Conservation (phyloP, 37 sponge, comb jelly and placozoan genomes). For the Eunapius fragilis region DNA sequence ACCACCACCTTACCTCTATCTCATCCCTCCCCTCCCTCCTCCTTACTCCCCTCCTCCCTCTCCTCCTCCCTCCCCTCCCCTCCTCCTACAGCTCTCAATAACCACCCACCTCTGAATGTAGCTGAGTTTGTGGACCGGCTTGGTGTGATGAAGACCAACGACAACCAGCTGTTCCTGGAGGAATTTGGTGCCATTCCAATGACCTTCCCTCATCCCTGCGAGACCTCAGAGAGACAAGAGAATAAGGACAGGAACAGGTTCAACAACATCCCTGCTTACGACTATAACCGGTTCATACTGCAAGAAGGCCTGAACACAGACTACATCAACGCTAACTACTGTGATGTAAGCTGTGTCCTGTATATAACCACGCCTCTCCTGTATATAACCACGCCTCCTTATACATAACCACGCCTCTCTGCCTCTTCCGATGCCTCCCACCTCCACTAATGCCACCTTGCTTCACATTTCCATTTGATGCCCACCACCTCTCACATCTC, state of each 20-base stretch:
- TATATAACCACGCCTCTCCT: neutral
- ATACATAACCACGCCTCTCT: too few relatives aligned
- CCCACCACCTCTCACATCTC: too few relatives aligned
- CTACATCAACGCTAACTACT: constrained; percentile 88
- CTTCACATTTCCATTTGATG: too few relatives aligned
- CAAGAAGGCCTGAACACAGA: constrained; percentile 60
- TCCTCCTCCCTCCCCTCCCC: neutral
- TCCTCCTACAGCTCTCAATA: constrained; percentile 45
- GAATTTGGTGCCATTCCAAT: constrained; percentile 78
- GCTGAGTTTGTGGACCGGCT: constrained; percentile 53
- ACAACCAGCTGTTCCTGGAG: constrained; percentile 81
- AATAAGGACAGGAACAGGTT: constrained; percentile 81
- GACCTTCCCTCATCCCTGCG: constrained; percentile 9
- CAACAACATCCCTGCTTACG: constrained; percentile 83
- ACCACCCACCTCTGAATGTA: constrained; percentile 67
- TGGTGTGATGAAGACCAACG: constrained; percentile 62
- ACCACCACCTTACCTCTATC: neutral
- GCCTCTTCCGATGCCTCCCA: too few relatives aligned
- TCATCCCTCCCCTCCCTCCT: neutral
- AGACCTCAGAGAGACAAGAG: neutral
- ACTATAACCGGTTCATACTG: constrained; percentile 76
- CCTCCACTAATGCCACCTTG: too few relatives aligned
- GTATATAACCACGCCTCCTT: too few relatives aligned
- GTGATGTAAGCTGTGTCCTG: constrained; percentile 63
- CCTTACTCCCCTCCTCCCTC: neutral